A percentile compares a stretch with the other conserved stretches of the same genome.
phyloP scores from a whole-genome alignment of 2,888 invertebrate species.

The Pheosia gnoma region DNA sequence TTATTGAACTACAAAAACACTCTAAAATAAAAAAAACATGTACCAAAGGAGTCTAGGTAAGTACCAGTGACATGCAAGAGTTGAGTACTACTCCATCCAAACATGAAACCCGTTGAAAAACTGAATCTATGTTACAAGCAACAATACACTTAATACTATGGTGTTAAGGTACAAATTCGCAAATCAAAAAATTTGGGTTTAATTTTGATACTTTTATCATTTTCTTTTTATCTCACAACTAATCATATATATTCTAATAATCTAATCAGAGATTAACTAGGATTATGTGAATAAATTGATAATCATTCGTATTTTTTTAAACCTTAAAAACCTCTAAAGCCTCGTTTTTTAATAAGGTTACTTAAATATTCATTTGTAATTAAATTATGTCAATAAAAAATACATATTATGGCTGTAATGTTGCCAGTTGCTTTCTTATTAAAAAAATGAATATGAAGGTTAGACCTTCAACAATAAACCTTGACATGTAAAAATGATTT shows the following conservation, averaged over 20 bases:
- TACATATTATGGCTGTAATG: constrained; percentile 3
- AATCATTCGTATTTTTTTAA: background rate
- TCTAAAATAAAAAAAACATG: no score
- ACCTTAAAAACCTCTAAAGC: background rate
- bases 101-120: no score
- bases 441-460: constrained; percentile 47
- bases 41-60: no score
- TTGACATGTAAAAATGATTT: constrained; percentile 66
- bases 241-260: background rate
- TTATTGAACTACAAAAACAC: no score
- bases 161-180: background rate
- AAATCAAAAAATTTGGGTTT: background rate
- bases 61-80: no score
- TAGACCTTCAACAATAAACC: constrained; percentile 59
- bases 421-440: constrained; percentile 30
- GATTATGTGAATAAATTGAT: background rate
- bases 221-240: background rate
- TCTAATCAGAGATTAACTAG: constrained; percentile 1
- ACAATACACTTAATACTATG: background rate
- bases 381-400: background rate
- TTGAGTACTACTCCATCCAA: no score
- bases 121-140: no score
- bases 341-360: background rate
- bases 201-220: background rate
- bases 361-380: background rate